phyloP scores from a whole-genome alignment of 2,113 vertebrate species.

The Crotalus helleri region DNA sequence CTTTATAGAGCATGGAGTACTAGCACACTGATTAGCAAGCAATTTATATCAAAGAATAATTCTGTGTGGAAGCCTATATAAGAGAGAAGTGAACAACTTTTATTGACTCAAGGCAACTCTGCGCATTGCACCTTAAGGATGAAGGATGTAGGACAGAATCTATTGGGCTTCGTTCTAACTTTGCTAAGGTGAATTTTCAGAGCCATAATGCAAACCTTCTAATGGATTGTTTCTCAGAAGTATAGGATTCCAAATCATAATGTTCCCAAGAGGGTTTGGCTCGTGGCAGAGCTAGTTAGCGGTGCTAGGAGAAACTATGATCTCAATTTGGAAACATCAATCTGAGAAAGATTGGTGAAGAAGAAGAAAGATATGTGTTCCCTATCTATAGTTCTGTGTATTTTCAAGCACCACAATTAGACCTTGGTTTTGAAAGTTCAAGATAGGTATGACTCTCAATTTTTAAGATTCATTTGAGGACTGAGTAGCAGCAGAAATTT shows the following conservation, averaged over 20 bases:
- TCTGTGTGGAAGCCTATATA: neutral
- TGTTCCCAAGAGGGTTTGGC: neutral
- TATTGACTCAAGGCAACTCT: neutral
- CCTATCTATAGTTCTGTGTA: neutral
- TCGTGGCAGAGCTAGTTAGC: neutral
- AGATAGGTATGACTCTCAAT: neutral
- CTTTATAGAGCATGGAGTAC: neutral
- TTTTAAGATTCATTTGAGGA: neutral
- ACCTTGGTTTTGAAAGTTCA: neutral
- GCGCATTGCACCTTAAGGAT: neutral
- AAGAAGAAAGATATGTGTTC: neutral
- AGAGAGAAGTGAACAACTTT: neutral
- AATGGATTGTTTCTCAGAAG: neutral
- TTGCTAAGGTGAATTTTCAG: no score
- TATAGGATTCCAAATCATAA: neutral
- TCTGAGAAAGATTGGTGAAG: neutral
- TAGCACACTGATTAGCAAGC: neutral
- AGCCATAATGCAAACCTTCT: neutral
- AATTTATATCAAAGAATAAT: neutral
- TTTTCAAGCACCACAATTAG: neutral
- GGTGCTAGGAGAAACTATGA: neutral
- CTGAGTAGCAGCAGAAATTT: neutral
- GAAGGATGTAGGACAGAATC: neutral
- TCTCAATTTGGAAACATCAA: neutral
- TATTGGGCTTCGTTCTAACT: neutral